A percentile compares a stretch with the other conserved stretches of the same genome.
Conservation (phyloP, 1,140 invertebrate species). For the roundworm (Caenorhabditis elegans) region DNA sequence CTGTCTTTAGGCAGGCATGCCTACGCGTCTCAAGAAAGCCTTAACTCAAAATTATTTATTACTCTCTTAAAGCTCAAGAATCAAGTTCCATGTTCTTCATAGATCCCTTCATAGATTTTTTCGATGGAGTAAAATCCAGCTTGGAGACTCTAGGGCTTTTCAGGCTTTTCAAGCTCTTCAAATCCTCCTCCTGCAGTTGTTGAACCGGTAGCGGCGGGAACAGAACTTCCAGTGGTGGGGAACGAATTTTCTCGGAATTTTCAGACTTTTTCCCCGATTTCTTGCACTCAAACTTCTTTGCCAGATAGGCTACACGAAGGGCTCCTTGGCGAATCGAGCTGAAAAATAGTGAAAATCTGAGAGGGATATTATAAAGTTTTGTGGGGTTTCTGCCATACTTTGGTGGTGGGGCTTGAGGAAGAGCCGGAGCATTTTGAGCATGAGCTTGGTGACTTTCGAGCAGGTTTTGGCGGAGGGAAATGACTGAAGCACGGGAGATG, state of each 20-base stretch:
- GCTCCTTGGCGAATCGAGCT: not conserved
- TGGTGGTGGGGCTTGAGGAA: too few relatives aligned
- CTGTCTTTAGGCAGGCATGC: too few relatives aligned
- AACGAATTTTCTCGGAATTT: not conserved
- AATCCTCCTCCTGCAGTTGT: not conserved
- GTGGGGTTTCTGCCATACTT: too few relatives aligned
- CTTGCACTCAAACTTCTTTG: not conserved
- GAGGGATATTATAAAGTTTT: not conserved
- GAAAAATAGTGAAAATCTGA: conserved; percentile 6
- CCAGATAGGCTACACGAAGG: not conserved
- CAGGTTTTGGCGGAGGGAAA: not conserved
- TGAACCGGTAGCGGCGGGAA: not conserved
- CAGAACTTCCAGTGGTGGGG: not conserved
- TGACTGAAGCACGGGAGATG: not conserved
- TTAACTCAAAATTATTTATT: too few relatives aligned
- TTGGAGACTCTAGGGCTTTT: too few relatives aligned
- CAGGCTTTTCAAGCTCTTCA: too few relatives aligned
- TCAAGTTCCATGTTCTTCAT: too few relatives aligned
- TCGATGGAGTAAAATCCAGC: not conserved
- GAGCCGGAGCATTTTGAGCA: too few relatives aligned
- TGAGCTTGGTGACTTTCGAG: too few relatives aligned
- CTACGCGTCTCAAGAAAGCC: too few relatives aligned
- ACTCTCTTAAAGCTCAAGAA: too few relatives aligned
- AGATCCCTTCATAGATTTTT: not conserved
- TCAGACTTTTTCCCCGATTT: not conserved